These are phyloP conservation scores for Zapornia atra DNA, from an alignment of 2,113 vertebrate genomes.

Conservation along the genomic window DNA sequence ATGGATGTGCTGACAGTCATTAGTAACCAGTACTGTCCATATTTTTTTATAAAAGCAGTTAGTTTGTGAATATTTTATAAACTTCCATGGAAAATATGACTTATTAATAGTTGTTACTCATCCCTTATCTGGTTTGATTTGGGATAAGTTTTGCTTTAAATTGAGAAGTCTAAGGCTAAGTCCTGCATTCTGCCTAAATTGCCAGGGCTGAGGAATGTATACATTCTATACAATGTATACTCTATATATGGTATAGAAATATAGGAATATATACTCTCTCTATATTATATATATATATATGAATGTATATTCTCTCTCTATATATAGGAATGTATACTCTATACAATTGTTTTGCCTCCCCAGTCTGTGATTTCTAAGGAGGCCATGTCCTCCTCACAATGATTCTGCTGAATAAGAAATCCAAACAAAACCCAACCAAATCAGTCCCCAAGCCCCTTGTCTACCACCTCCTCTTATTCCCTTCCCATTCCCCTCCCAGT, in stretches of 20 bases:
- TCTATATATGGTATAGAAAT: too few species aligned
- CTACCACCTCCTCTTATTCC: background rate
- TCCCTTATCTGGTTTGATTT: background rate
- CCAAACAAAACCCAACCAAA: conserved; percentile 8
- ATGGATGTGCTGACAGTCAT: background rate
- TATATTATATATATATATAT: too few species aligned
- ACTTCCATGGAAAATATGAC: background rate
- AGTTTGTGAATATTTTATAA: background rate
- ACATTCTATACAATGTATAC: too few species aligned
- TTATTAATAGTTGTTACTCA: background rate
- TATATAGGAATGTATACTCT: too few species aligned
- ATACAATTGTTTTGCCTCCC: background rate
- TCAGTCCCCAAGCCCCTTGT: conserved; percentile 30
- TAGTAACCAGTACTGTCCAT: background rate
- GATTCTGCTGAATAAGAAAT: conserved; percentile 41
- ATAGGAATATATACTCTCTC: too few species aligned
- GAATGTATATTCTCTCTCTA: too few species aligned
- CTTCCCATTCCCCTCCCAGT: conserved; percentile 21
- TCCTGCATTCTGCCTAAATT: background rate
- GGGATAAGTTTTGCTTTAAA: background rate
- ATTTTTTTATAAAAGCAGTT: background rate
- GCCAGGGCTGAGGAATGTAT: background rate
- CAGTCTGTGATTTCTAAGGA: conserved; percentile 9
- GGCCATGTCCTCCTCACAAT: background rate
- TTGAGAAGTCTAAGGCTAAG: background rate